phyloP scores from a whole-genome alignment of 2,888 invertebrate species.

The Cataglyphis livida region DNA sequence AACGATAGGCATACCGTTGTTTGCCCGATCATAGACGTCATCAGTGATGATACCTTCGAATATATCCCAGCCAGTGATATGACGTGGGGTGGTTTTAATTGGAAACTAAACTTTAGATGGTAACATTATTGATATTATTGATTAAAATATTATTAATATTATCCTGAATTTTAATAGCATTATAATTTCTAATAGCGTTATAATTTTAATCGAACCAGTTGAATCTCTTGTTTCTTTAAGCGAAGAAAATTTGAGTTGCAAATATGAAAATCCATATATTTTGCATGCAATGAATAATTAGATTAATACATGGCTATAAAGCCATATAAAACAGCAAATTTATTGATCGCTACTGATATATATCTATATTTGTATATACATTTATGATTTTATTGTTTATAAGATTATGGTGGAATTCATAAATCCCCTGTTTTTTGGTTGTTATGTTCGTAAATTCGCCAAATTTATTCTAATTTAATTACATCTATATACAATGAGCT shows the following conservation, averaged over 20 bases:
- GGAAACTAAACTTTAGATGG: conserved; percentile 99
- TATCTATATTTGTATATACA: conserved; percentile 30
- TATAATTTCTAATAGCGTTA: conserved; percentile 5
- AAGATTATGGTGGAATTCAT: conserved; percentile 5
- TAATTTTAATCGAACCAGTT: conserved; percentile 11
- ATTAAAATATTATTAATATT: conserved; percentile 57
- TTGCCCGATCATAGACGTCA: conserved; percentile 99
- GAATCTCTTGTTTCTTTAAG: not conserved
- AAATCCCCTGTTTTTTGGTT: conserved; percentile 16
- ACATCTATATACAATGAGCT: conserved; percentile 10
- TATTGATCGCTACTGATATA: conserved; percentile 28
- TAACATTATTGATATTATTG: conserved; percentile 79
- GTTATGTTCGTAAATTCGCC: conserved; percentile 1
- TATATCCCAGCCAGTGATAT: conserved; percentile 99
- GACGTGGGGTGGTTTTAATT: conserved; percentile 99
- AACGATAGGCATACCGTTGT: conserved; percentile 97
- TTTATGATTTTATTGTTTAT: not conserved
- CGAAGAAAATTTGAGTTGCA: conserved; percentile 44
- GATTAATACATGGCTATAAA: conserved; percentile 25
- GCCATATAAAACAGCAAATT: conserved; percentile 19
- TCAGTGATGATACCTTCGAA: conserved; percentile 99
- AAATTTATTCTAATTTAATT: conserved; percentile 14
- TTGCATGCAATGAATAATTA: conserved; percentile 38
- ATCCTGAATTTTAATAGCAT: conserved; percentile 11
- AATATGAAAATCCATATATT: conserved; percentile 41